Evolutionary conservation across 2,797 vertebrate genomes (phyloP), one percentile per base, ranked within the genome.

Genomic region (Coccyzus lansbergi): DNA sequence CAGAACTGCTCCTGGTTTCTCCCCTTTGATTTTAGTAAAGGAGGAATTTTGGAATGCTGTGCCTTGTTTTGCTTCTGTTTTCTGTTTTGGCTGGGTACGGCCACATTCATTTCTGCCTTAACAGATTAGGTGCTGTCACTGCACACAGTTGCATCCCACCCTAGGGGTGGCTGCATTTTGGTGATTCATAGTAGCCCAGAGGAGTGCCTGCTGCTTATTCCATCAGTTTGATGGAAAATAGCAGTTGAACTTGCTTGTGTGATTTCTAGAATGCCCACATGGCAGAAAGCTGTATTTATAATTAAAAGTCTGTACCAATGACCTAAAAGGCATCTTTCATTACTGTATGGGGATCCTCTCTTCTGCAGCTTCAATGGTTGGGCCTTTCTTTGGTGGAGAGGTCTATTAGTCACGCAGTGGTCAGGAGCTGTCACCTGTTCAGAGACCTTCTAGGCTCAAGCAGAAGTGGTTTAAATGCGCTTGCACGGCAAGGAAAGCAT

Each of bases 261-360:
- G 17, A 76, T 89, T 78, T 33, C 78, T 83, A 69, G 87, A 92
- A 78, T 52, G 86, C 65, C 79, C 86, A 65, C 28, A 4, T 93
- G 80, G 72, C 85, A 85, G 78, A 91, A 74, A 76, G 58, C 79
- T 69, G 42, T 75, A 58, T 92, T 94, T 88, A 90, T 87, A 93
- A 83, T 95, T 93, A 87, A 77, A 77, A 94, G 85, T 55, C 69
- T 78, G 34, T 83, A 92, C 77, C 67, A 76, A 72, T 81, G 65
- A 58, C 69, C 82, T 60, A 64, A 29, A 62, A 77, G 60, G 82
- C 53, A 68, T 81, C 65, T 83, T 85, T 83, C 86, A 48, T 83
- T 80, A 83, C 42, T 49, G 29, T 13, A 26, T 44, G 60, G 65
- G 36, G 34, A 68, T 87, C 88, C 46, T 94, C 63, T 51, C 34